Evolutionary conservation across 2,113 vertebrate species (phyloP).

Genomic region (Orycteropus afer): DNA sequence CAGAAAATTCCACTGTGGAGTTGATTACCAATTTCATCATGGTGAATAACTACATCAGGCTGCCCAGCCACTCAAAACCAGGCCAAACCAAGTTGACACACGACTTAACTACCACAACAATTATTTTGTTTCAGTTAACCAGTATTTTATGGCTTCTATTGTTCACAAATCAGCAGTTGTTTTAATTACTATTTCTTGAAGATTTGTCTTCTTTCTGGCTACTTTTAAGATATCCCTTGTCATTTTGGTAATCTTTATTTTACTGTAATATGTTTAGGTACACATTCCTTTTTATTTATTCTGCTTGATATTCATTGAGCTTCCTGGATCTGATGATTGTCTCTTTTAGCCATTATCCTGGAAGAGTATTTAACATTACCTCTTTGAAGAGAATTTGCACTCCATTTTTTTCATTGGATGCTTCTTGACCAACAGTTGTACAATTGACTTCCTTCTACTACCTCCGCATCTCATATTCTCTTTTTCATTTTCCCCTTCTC

Average conservation of each 20-base stretch:
- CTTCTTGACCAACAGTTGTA: background rate
- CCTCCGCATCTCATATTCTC: background rate
- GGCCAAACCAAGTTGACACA: too few species aligned
- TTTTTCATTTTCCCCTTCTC: background rate
- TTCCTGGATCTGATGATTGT: background rate
- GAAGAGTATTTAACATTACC: background rate
- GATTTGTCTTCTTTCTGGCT: background rate
- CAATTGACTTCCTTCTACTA: background rate
- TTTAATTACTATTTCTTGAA: constrained; percentile 9
- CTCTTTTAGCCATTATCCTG: background rate
- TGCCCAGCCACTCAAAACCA: too few species aligned
- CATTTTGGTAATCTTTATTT: constrained; percentile 40
- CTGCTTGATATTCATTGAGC: background rate
- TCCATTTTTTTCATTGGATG: background rate
- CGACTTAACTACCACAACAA: too few species aligned
- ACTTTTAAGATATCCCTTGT: background rate
- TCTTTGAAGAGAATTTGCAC: background rate
- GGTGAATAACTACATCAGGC: too few species aligned
- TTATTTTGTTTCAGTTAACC: constrained; percentile 4
- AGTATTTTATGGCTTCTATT: background rate
- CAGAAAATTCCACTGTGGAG: too few species aligned
- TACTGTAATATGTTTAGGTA: background rate
- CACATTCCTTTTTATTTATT: constrained; percentile 12
- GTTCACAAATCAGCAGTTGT: background rate
- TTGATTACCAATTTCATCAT: too few species aligned